Evolutionary conservation across 2,888 invertebrate species (phyloP), one percentile per base, ranked within the genome.

Genomic region (Calameuta pallipes): DNA sequence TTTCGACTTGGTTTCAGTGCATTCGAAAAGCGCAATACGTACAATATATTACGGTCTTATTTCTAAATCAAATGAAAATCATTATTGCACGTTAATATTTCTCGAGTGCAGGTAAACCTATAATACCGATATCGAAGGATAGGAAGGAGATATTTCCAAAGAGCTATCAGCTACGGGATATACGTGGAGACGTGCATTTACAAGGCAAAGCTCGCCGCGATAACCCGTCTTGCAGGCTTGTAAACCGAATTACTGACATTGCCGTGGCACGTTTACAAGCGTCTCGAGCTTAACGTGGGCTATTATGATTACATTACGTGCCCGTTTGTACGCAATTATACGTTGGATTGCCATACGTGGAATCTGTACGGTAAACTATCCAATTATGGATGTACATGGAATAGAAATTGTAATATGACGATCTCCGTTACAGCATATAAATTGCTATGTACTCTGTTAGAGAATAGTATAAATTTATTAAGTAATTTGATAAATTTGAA

Each of bases 201-300:
- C 56, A 56, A 56, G 23, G 56, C 56, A 56, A 56, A 56, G 56
- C 56, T 56, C 56, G 56, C 15, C 56, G 56, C 56, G 56, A 56
- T 56, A 56, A 70, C 71, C 70, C 70, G n/a, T 70, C 41, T 71
- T 41, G 36, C 68, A 56, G 37, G 73, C 73, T 31, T 41, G 34
- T 74, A 76, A 85, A 85, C 83, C 81, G 84, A 87, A 86, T 87
- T 87, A 86, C 84, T 83, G 79, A 85, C 82, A 86, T 83, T 85
- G 84, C 81, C 82, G 81, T 80, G 77, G 78, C 78, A 82, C 82
- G 85, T 82, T 86, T 84, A 82, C 85, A 83, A 83, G 84, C 83
- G 81, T 83, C 84, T 82, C 83, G 83, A 81, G 83, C 82, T 83
- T 84, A 83, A 78, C 80, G 80, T 68, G 75, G 81, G 83, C 85